phyloP scores from a whole-genome alignment of 2,797 vertebrate genomes.

The Chaetophractus vellerosus region DNA sequence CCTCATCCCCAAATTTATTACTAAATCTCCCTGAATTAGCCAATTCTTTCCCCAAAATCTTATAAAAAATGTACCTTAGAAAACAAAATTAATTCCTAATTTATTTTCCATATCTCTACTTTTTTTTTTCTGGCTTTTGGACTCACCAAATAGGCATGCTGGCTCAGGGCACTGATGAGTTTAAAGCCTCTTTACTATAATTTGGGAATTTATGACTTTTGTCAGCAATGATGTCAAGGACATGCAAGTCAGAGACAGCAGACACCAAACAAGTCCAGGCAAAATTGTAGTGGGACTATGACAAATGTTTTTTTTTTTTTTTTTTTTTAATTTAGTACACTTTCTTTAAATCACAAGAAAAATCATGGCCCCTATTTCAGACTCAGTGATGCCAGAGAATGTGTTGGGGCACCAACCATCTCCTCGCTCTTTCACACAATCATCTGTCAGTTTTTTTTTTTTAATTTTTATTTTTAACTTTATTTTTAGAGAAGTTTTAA shows the following conservation, averaged over 20 bases:
- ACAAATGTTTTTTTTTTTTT: too few relatives aligned
- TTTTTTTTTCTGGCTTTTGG: constrained; percentile 21
- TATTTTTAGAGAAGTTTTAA: too few relatives aligned
- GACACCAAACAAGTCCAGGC: not conserved
- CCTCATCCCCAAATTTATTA: not conserved
- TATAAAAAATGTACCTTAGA: constrained; percentile 23
- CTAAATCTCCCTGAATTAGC: not conserved
- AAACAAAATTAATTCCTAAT: constrained; percentile 41
- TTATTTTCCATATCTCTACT: not conserved
- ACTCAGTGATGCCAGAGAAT: not conserved
- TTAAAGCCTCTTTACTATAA: not conserved
- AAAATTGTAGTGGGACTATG: not conserved
- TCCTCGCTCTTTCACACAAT: not conserved
- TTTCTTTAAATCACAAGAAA: not conserved
- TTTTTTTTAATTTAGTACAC: not conserved
- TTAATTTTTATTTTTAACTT: too few relatives aligned
- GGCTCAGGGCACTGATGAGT: not conserved
- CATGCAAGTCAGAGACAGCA: not conserved
- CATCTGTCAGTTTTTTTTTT: too few relatives aligned
- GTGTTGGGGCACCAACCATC: not conserved
- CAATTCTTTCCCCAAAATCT: not conserved
- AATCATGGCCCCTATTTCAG: not conserved
- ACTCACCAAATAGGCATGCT: not conserved
- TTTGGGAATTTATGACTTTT: not conserved
- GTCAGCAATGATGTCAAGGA: not conserved